Conservation (phyloP, 2,113 vertebrate genomes). For the Phaethon lepturus region DNA sequence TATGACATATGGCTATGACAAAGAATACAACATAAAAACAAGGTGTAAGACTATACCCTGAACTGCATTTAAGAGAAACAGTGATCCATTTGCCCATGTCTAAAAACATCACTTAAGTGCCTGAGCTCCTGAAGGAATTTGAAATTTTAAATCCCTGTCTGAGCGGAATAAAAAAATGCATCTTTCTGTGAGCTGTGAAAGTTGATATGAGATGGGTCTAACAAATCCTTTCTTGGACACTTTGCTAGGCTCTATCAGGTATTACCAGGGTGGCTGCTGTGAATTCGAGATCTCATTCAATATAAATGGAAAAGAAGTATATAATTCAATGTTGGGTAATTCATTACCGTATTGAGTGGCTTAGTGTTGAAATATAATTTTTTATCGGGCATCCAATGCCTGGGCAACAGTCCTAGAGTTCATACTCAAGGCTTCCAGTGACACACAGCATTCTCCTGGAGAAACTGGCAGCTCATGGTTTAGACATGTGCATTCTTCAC, state of each 20-base stretch:
- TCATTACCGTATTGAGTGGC: neutral
- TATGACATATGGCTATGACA: neutral
- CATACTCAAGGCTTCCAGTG: neutral
- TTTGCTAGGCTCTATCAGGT: neutral
- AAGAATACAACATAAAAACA: neutral
- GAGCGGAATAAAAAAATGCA: neutral
- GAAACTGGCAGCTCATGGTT: too few relatives aligned
- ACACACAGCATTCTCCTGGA: neutral
- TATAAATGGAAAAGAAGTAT: neutral
- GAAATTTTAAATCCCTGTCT: neutral
- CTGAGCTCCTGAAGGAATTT: neutral
- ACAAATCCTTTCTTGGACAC: neutral
- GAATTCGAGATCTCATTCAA: neutral
- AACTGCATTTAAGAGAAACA: neutral
- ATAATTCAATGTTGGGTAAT: neutral
- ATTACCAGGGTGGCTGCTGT: neutral
- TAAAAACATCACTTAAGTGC: neutral
- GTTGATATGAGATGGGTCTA: neutral
- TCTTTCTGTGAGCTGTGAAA: neutral
- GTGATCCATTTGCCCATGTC: neutral
- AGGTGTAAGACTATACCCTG: neutral
- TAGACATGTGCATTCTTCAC: too few relatives aligned
- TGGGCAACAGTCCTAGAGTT: neutral
- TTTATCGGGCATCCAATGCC: neutral
- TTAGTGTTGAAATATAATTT: neutral